A percentile compares a stretch with the other conserved stretches of the same genome.
Conservation (phyloP, 2,888 invertebrate genomes). For the Tenthredo livida region DNA sequence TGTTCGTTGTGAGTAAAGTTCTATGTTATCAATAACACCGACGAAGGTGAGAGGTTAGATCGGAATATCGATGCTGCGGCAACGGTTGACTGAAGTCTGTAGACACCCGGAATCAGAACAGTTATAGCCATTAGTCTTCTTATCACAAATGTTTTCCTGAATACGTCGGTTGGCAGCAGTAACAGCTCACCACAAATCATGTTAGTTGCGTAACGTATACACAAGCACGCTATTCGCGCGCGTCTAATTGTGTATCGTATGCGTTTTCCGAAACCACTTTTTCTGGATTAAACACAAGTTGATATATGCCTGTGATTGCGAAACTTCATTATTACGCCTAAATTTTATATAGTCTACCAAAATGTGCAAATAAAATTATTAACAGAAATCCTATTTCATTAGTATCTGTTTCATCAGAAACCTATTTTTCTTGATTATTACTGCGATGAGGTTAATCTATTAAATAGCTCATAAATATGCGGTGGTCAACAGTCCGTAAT, state of each 20-base stretch:
- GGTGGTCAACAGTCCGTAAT: background rate
- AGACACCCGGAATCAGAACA: background rate
- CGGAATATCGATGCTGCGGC: background rate
- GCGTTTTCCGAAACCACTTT: background rate
- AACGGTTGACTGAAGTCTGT: background rate
- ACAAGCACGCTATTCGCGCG: background rate
- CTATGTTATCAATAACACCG: background rate
- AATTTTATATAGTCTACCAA: background rate
- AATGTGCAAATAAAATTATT: background rate
- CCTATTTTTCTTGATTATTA: background rate
- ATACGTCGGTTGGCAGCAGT: background rate
- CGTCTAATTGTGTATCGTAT: background rate
- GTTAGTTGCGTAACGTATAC: background rate
- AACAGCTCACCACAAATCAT: background rate
- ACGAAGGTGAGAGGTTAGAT: background rate
- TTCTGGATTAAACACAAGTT: background rate
- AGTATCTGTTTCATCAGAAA: background rate
- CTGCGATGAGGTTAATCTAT: background rate
- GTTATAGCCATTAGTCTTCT: background rate
- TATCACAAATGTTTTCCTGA: conserved; percentile 28
- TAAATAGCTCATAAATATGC: background rate
- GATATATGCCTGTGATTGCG: background rate
- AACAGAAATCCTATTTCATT: background rate
- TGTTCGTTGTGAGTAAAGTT: background rate
- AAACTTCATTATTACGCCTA: background rate